Percentiles rank a stretch among this genome's conserved stretches.
phyloP scores from a whole-genome alignment of 1,140 invertebrate species.

The Drosophila nasuta region DNA sequence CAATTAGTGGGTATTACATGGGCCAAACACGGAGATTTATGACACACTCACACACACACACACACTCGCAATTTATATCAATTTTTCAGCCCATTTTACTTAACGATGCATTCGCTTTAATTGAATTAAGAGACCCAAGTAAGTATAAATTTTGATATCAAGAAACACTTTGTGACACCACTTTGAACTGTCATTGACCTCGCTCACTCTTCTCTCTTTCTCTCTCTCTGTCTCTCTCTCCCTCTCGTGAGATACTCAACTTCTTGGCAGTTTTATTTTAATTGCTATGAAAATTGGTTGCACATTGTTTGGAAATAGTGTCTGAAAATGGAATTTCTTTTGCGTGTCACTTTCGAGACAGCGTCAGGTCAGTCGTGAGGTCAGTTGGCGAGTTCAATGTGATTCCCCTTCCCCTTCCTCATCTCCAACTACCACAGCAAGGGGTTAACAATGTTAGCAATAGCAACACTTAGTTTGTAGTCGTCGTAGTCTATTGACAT shows the following conservation, averaged over 20 bases:
- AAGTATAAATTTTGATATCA: slow-evolving; percentile 6
- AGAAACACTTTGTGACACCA: slow-evolving; percentile 37
- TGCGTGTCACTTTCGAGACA: slow-evolving; percentile 34
- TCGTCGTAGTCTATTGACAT: slow-evolving; percentile 44
- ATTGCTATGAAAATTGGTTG: slow-evolving; percentile 40
- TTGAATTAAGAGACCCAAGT: slow-evolving; percentile 24
- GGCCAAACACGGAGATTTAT: slow-evolving; percentile 29
- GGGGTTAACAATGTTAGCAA: slow-evolving; percentile 42
- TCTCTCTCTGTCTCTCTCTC: background rate
- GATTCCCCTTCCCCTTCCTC: background rate
- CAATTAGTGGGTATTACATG: slow-evolving; percentile 25
- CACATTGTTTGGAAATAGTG: slow-evolving; percentile 23
- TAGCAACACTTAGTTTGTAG: background rate
- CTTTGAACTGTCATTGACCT: slow-evolving; percentile 39
- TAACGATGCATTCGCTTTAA: slow-evolving; percentile 12
- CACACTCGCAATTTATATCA: slow-evolving; percentile 6
- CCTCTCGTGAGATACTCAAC: slow-evolving; percentile 2
- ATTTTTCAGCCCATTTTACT: slow-evolving; percentile 9
- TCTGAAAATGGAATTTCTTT: slow-evolving; percentile 31
- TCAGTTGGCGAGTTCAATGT: slow-evolving; percentile 13
- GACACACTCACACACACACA: background rate
- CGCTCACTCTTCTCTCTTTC: background rate
- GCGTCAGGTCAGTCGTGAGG: background rate
- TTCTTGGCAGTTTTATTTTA: slow-evolving; percentile 23
- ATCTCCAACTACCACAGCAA: background rate